These are phyloP conservation scores for Leucophenga montana DNA, from an alignment of 2,888 invertebrate genomes.

Conservation along the genomic window DNA sequence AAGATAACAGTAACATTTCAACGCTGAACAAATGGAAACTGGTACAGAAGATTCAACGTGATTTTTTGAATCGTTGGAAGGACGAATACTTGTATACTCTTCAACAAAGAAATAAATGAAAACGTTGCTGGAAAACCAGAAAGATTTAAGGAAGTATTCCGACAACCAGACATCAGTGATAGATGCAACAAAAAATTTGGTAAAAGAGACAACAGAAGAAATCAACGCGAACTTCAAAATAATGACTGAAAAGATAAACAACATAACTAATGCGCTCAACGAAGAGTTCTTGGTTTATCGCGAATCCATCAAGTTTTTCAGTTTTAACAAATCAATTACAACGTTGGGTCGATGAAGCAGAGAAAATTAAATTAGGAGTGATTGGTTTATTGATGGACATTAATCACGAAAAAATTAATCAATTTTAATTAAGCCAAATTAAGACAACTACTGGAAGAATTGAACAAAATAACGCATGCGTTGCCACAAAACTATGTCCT, in stretches of 20 bases:
- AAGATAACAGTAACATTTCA: too few relatives aligned
- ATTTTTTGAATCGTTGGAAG: too few relatives aligned
- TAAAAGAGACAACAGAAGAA: background rate
- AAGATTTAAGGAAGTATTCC: background rate
- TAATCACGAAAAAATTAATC: too few relatives aligned
- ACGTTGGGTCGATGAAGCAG: too few relatives aligned
- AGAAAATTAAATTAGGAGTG: too few relatives aligned
- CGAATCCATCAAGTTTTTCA: background rate
- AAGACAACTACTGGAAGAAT: background rate
- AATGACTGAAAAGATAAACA: background rate
- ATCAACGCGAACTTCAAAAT: background rate
- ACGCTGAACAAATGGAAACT: too few relatives aligned
- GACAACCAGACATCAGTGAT: conserved; percentile 4
- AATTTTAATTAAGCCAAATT: background rate
- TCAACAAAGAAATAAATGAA: too few relatives aligned
- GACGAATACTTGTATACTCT: too few relatives aligned
- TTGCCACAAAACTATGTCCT: background rate
- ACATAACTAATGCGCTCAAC: background rate
- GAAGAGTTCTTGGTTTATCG: background rate
- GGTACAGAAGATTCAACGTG: too few relatives aligned
- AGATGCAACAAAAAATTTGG: background rate
- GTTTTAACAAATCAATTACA: background rate
- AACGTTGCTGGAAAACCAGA: background rate
- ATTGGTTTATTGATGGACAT: background rate
- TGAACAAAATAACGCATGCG: background rate